Evolutionary conservation across 1,140 invertebrate genomes (phyloP), one percentile per base, ranked within the genome.

Genomic region (Dendrolimus punctatus): DNA sequence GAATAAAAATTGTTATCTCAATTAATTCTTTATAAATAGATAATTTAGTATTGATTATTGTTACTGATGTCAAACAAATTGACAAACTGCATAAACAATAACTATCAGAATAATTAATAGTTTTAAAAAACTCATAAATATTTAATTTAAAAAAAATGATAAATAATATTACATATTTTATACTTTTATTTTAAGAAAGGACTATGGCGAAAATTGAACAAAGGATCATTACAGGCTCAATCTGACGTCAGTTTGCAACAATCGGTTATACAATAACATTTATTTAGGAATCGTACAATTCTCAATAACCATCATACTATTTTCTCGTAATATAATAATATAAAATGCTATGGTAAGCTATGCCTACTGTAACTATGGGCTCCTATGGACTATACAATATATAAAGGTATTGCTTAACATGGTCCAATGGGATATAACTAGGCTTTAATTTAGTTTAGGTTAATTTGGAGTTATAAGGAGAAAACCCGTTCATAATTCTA

Each of bases 331-430:
- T 84, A 82, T 71, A 82, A 83, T 83, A 85, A 76, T 84, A 82
- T 71, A 82, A 83, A 85, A 85, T 57, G 71, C 71, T 81, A 83
- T 36, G 63, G 64, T 80, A 76, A 76, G 72, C 73, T 83, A 83
- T 69, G 58, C 60, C 76, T 82, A 82, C 68, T 60, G 60, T 52
- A 68, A 62, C 64, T 74, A 74, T 73, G 74, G 72, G 68, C 66
- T 60, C n/a, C 65, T 76, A 75, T 68, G 68, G 71, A 68, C 69
- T 84, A 81, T 76, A 62, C 79, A 76, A 79, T 76, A 71, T 68
- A 76, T 61, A 77, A 52, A 66, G 68, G 74, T 84, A 85, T 85
- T 85, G 82, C 82, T 83, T 82, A 79, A 75, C 67, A 58, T 85
- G 82, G 80, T 85, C 82, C 82, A 72, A 80, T 79, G 77, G 78